A percentile compares a stretch with the other conserved stretches of the same genome.
Evolutionary conservation across 2,888 invertebrate genomes (phyloP).

Genomic region (Eupeodes luniger): DNA sequence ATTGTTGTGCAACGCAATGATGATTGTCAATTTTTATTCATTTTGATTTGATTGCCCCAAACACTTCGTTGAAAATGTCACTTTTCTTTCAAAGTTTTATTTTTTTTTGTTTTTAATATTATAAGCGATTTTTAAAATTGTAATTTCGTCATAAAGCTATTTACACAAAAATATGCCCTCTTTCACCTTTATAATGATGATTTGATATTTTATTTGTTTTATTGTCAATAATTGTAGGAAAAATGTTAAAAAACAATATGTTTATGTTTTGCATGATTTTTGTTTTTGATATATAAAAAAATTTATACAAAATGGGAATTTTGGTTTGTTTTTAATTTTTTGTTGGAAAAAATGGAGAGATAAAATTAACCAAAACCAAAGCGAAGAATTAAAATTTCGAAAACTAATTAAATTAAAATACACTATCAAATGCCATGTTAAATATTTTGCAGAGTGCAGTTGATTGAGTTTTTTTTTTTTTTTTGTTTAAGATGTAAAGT

Average conservation of each 20-base stretch:
- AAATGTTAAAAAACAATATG: slow-evolving; percentile 70
- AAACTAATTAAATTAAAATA: slow-evolving; percentile 27
- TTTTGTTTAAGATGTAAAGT: slow-evolving; percentile 26
- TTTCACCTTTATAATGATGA: slow-evolving; percentile 57
- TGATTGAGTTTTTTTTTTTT: slow-evolving; percentile 19
- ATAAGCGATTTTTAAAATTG: slow-evolving; percentile 39
- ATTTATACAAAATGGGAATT: slow-evolving; percentile 70
- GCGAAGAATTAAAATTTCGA: slow-evolving; percentile 30
- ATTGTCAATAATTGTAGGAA: slow-evolving; percentile 37
- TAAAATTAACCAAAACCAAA: slow-evolving; percentile 49
- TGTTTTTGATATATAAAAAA: slow-evolving; percentile 64
- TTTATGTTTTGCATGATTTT: slow-evolving; percentile 54
- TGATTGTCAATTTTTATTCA: slow-evolving; percentile 58
- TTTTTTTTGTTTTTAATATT: slow-evolving; percentile 17
- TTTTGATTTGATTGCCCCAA: slow-evolving; percentile 81
- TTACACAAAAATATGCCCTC: slow-evolving; percentile 71
- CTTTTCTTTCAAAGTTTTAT: slow-evolving; percentile 72
- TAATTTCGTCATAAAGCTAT: slow-evolving; percentile 58
- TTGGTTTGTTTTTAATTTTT: slow-evolving; percentile 28
- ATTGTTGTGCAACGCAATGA: slow-evolving; percentile 67
- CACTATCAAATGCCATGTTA: slow-evolving; percentile 46
- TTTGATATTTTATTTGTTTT: slow-evolving; percentile 25
- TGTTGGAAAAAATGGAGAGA: slow-evolving; percentile 40
- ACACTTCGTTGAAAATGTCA: slow-evolving; percentile 81
- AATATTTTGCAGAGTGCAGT: slow-evolving; percentile 57